These are phyloP conservation scores for Ectropis grisescens DNA, from an alignment of 1,140 invertebrate species.

Conservation along the genomic window DNA sequence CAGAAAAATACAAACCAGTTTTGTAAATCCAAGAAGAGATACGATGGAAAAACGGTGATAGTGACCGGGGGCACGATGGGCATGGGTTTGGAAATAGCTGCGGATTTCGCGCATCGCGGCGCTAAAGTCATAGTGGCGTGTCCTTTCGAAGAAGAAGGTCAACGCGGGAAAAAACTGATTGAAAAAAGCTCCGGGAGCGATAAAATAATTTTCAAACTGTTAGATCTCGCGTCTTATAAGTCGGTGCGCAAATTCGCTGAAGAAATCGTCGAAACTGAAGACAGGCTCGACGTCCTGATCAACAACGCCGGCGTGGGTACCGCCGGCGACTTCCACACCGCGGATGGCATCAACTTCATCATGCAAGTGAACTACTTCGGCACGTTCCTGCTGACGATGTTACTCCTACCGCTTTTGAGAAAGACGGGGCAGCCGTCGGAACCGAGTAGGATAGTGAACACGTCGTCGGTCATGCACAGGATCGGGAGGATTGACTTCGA, in stretches of 20 bases:
- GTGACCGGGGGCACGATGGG: slow-evolving; percentile 87
- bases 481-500: slow-evolving; percentile 59
- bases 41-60: slow-evolving; percentile 33
- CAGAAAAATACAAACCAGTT: slow-evolving; percentile 39
- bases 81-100: slow-evolving; percentile 83
- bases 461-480: slow-evolving; percentile 74
- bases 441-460: slow-evolving; percentile 76
- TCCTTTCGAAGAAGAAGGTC: slow-evolving; percentile 38
- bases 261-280: slow-evolving; percentile 77
- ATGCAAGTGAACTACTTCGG: slow-evolving; percentile 76
- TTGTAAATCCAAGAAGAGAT: slow-evolving; percentile 31
- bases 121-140: slow-evolving; percentile 77
- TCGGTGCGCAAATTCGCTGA: slow-evolving; percentile 78
- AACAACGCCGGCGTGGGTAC: slow-evolving; percentile 77
- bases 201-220: slow-evolving; percentile 74
- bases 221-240: slow-evolving; percentile 77
- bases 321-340: slow-evolving; percentile 24
- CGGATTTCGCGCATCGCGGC: slow-evolving; percentile 75
- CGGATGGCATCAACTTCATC: slow-evolving; percentile 76
- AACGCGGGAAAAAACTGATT: slow-evolving; percentile 68
- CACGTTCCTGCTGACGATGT: slow-evolving; percentile 78
- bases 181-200: slow-evolving; percentile 72
- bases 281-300: slow-evolving; percentile 81
- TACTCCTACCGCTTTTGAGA: slow-evolving; percentile 71
- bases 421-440: slow-evolving; percentile 37